phyloP scores from a whole-genome alignment of 2,113 vertebrate genomes.

The Ceratotherium simum region DNA sequence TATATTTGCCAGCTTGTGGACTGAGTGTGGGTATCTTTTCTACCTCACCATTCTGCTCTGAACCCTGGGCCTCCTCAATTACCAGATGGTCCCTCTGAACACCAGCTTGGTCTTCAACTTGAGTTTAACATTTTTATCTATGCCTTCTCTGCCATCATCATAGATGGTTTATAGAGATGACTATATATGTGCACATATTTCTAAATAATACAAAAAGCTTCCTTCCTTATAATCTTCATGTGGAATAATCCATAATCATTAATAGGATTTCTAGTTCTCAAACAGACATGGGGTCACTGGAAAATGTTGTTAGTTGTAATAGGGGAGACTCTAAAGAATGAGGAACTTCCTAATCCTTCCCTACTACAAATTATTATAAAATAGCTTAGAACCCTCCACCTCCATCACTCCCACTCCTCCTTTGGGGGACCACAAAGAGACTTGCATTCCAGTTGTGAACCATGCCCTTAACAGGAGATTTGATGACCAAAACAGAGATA shows the following conservation, averaged over 20 bases:
- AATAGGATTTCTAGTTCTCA: slow-evolving; percentile 18
- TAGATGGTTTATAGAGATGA: not conserved
- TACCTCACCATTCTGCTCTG: not conserved
- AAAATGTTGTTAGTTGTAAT: not conserved
- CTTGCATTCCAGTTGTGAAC: not conserved
- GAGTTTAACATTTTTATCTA: not conserved
- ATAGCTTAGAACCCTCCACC: not conserved
- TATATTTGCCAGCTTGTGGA: not conserved
- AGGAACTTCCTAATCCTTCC: not conserved
- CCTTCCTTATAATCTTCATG: not conserved
- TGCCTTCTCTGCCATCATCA: not conserved
- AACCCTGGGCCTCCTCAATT: not conserved
- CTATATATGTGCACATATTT: not conserved
- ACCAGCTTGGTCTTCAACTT: not conserved
- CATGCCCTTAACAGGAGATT: not conserved
- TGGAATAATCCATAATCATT: not conserved
- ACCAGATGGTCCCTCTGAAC: not conserved
- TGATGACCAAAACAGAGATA: not conserved
- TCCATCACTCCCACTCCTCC: not conserved
- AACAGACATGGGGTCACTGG: not conserved
- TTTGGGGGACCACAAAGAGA: not conserved
- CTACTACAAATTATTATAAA: not conserved
- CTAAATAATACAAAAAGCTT: not conserved
- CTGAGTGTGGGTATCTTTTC: not conserved
- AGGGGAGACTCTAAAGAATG: not conserved